A percentile compares a stretch with the other conserved stretches of the same genome.
These are phyloP conservation scores for Smutsia temminckii DNA, from an alignment of 2,797 vertebrate genomes.

Conservation along the genomic window DNA sequence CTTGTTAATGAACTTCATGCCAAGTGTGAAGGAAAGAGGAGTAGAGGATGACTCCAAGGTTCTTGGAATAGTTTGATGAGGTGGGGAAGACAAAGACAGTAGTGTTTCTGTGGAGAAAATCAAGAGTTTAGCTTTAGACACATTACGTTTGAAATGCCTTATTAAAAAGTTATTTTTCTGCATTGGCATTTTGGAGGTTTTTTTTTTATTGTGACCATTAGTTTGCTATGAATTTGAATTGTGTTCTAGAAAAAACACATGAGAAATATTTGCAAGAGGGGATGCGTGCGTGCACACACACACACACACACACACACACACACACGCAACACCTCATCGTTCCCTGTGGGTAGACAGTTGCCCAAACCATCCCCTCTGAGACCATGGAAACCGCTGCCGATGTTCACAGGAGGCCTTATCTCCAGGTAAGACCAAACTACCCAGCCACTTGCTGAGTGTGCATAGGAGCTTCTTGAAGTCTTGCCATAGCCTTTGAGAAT, in stretches of 20 bases:
- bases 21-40: background rate
- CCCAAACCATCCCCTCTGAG: background rate
- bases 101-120: background rate
- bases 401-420: background rate
- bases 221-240: background rate
- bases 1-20: background rate
- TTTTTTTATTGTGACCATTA: background rate
- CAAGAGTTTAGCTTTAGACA: background rate
- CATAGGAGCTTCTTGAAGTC: background rate
- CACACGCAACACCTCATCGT: background rate
- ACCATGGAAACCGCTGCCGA: background rate
- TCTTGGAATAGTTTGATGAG: background rate
- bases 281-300: background rate
- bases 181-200: background rate
- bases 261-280: background rate
- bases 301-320: accelerated
- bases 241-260: background rate
- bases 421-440: background rate
- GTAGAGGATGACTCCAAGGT: background rate
- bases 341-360: background rate
- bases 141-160: background rate
- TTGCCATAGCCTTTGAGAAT: background rate
- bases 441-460: background rate
- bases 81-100: background rate
- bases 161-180: background rate